Base-by-base conservation (phyloP, 2,113 vertebrate genomes). In the Chionomys nivalis region DNA sequence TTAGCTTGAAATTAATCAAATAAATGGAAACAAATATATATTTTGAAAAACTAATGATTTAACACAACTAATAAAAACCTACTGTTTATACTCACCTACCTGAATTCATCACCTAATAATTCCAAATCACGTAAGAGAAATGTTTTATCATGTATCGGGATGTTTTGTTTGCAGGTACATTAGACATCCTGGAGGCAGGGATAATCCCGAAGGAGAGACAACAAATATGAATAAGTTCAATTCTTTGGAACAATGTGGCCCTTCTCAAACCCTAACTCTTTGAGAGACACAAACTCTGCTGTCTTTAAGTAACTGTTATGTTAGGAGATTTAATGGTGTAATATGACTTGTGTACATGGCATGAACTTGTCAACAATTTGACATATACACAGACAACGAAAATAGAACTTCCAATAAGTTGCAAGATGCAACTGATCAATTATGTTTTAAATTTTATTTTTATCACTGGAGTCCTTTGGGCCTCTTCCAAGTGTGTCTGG, bases 371-470 rank as follows among this genome's bases (percentile, higher is more conserved):
- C 31, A 63, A 47, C 8, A 83, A 49, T 86, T 87, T 52, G 14
- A 61, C 3, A 55, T 47, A 26, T 19, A 39, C 26, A 14, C 12
- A 72, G 3, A 23, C 3, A 86, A 52, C 44, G 9, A 44, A 65
- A 85, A 73, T 68, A 36, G 28, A 65, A 33, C n/a, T 42, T 44
- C 8, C 26, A 65, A 61, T 73, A 88, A 68, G 44, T 91, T 9
- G 66, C 10, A 79, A 65, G 65, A 17, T 81, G 2, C 8, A 92
- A 58, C 63, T 89, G 82, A 89, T 11, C 86, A 83, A 61, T 83
- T 90, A 52, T 72, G 39, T 55, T 94, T 94, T 95, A 4, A 42
- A 23, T 88, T 95, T 86, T 81, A 58, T 73, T 78, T 88, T 89
- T 82, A 58, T 49, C 7, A 47, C 16, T 72, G 10, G 78, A 93